These are phyloP conservation scores for Eristalis pertinax DNA, from an alignment of 2,888 invertebrate genomes.

Conservation along the genomic window DNA sequence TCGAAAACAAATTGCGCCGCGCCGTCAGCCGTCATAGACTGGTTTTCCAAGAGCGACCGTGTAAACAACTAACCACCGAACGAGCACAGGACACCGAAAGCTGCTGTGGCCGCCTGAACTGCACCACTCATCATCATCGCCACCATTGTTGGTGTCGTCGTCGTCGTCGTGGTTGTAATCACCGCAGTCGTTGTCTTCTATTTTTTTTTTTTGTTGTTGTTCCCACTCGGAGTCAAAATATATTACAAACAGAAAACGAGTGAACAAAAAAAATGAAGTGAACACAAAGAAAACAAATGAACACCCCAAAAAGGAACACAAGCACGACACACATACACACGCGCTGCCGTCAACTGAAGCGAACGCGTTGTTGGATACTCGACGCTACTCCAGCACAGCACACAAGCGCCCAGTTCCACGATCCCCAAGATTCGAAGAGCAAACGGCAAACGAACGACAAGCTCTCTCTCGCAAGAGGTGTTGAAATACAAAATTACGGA, in stretches of 20 bases:
- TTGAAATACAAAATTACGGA: slow-evolving; percentile 81
- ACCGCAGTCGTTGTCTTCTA: slow-evolving; percentile 25
- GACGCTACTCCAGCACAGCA: too few relatives aligned
- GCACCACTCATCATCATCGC: slow-evolving; percentile 77
- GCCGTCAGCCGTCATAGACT: slow-evolving; percentile 54
- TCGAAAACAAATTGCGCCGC: slow-evolving; percentile 9
- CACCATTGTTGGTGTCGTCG: slow-evolving; percentile 50
- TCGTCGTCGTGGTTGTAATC: slow-evolving; percentile 18
- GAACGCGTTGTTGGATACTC: too few relatives aligned
- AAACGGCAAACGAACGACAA: background rate
- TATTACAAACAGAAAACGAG: slow-evolving; percentile 62
- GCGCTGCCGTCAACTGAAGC: too few relatives aligned
- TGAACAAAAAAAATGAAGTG: background rate
- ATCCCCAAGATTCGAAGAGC: too few relatives aligned
- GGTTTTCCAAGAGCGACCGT: slow-evolving; percentile 66
- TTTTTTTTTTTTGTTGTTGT: slow-evolving; percentile 23
- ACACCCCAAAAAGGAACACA: slow-evolving; percentile 46
- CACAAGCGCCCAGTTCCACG: too few relatives aligned
- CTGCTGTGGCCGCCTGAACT: slow-evolving; percentile 68
- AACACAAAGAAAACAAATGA: slow-evolving; percentile 58
- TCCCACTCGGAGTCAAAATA: slow-evolving; percentile 60
- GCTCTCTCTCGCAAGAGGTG: slow-evolving; percentile 76
- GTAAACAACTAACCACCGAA: slow-evolving; percentile 69
- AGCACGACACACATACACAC: background rate
- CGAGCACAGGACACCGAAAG: slow-evolving; percentile 77